Percentiles rank a stretch among this genome's conserved stretches.
Evolutionary conservation across 53 echinoderm and acorn worm genomes (phyloP).

Genomic region (Arbacia lixula): DNA sequence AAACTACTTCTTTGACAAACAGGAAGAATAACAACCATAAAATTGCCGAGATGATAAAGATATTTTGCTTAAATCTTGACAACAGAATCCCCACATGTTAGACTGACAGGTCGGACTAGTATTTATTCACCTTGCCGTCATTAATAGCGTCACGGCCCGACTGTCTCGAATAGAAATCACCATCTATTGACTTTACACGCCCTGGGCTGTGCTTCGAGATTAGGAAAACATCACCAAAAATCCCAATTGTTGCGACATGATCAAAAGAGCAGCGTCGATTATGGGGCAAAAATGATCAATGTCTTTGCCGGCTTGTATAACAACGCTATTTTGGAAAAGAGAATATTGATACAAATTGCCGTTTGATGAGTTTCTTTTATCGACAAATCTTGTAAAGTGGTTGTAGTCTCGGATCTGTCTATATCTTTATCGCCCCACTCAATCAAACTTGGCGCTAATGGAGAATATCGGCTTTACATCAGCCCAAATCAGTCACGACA

Average conservation of each 20-base stretch:
- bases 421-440: background rate
- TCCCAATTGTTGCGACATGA: constrained; percentile 29
- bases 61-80: constrained; percentile 31
- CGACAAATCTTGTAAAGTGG: background rate
- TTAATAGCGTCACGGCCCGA: constrained; percentile 12
- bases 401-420: background rate
- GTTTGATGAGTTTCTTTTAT: constrained; percentile 44
- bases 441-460: constrained; percentile 26
- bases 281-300: constrained; percentile 31
- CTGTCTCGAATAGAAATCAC: constrained; percentile 31
- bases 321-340: constrained; percentile 30
- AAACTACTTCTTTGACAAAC: constrained; percentile 52
- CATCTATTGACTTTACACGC: constrained; percentile 17
- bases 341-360: constrained; percentile 51
- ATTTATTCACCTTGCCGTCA: constrained; percentile 36
- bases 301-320: constrained; percentile 10
- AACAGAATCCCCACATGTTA: constrained; percentile 32
- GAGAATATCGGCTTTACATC: background rate
- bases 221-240: constrained; percentile 42
- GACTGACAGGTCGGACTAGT: constrained; percentile 30
- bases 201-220: constrained; percentile 18
- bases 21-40: constrained; percentile 60
- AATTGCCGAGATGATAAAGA: constrained; percentile 40
- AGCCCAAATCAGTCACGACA: too few relatives aligned
- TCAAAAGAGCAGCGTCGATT: constrained; percentile 10